These are phyloP conservation scores for Aplysina aerophoba DNA, from an alignment of 37 sponge, comb jelly and placozoan species.

Conservation along the genomic window DNA sequence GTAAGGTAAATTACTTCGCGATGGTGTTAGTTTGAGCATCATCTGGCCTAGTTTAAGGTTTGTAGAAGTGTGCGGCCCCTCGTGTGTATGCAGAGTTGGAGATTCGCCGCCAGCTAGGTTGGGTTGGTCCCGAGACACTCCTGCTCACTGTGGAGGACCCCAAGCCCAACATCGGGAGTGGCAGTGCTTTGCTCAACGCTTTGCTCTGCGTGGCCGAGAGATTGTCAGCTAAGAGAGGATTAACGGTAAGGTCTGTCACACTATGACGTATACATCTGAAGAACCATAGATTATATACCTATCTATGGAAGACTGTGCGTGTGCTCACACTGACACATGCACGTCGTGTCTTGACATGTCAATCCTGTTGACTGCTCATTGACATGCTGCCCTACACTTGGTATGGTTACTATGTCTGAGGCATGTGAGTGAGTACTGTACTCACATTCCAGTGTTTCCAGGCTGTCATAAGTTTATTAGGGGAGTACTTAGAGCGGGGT, in stretches of 20 bases:
- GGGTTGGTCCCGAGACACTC: constrained; percentile 36
- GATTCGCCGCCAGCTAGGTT: constrained; percentile 63
- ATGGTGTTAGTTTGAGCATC: background rate
- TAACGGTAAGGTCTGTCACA: constrained; percentile 43
- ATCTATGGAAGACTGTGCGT: too few relatives aligned
- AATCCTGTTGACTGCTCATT: too few relatives aligned
- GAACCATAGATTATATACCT: background rate
- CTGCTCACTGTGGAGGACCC: constrained; percentile 85
- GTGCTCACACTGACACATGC: too few relatives aligned
- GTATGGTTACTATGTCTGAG: too few relatives aligned
- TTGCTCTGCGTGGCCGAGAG: constrained; percentile 73
- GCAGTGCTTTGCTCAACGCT: constrained; percentile 81
- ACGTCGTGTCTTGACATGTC: too few relatives aligned
- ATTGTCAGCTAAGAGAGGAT: constrained; percentile 53
- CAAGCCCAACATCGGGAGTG: constrained; percentile 79
- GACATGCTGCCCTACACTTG: too few relatives aligned
- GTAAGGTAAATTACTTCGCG: too few relatives aligned
- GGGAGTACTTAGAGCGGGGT: too few relatives aligned
- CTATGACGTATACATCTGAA: background rate
- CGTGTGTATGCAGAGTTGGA: constrained; percentile 54
- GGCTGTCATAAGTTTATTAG: too few relatives aligned
- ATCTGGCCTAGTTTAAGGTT: background rate
- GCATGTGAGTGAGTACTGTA: too few relatives aligned
- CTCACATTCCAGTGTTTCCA: too few relatives aligned
- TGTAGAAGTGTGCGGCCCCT: background rate